A percentile compares a stretch with the other conserved stretches of the same genome.
phyloP scores from a whole-genome alignment of 2,888 invertebrate species.

The Watsonalla binaria region DNA sequence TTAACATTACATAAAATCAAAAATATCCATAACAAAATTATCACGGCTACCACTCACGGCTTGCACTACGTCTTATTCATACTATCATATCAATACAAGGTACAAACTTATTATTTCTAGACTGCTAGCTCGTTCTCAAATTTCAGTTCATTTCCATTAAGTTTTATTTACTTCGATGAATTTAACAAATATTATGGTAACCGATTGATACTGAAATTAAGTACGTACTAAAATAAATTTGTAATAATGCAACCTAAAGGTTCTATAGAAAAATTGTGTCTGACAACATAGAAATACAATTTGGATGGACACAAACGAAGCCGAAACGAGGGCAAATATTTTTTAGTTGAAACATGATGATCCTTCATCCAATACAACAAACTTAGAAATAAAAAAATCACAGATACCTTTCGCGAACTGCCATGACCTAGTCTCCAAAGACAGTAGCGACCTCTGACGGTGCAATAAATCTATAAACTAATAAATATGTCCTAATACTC shows the following conservation, averaged over 20 bases:
- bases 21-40: slow-evolving; percentile 51
- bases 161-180: too few relatives aligned
- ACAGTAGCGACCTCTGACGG: not conserved
- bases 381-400: slow-evolving; percentile 62
- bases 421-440: slow-evolving; percentile 27
- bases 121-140: not conserved
- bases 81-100: slow-evolving; percentile 19
- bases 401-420: slow-evolving; percentile 68
- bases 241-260: slow-evolving; percentile 2
- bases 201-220: too few relatives aligned
- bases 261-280: not conserved
- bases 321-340: slow-evolving; percentile 26
- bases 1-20: slow-evolving; percentile 60
- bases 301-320: slow-evolving; percentile 26
- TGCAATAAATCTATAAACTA: not conserved
- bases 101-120: slow-evolving; percentile 33
- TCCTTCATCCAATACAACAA: slow-evolving; percentile 53
- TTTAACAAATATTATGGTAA: too few relatives aligned
- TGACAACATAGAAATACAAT: slow-evolving; percentile 7
- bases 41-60: slow-evolving; percentile 34
- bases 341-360: slow-evolving; percentile 22
- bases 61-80: slow-evolving; percentile 33
- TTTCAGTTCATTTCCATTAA: not conserved
- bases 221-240: slow-evolving; percentile 10
- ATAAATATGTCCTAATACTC: slow-evolving; percentile 18